A percentile compares a stretch with the other conserved stretches of the same genome.
These are phyloP conservation scores for Osedax fenrisi DNA, from an alignment of 2,888 invertebrate genomes.

Conservation along the genomic window DNA sequence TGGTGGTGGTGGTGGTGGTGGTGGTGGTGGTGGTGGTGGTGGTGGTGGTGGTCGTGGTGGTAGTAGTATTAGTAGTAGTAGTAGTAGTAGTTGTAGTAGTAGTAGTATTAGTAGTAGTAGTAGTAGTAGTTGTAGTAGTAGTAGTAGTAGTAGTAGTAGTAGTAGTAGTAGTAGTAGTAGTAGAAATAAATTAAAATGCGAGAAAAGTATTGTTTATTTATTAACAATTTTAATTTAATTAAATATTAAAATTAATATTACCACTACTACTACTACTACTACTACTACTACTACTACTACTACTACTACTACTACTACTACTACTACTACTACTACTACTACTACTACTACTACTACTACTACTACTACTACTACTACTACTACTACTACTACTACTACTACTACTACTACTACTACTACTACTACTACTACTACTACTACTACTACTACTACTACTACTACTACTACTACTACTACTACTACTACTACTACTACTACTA, in stretches of 20 bases:
- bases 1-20: no score
- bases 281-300: constrained; percentile 25
- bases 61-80: no score
- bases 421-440: constrained; percentile 17
- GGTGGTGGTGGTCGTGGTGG: no score
- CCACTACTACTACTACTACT: constrained; percentile 24
- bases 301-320: constrained; percentile 23
- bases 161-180: no score
- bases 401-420: constrained; percentile 25
- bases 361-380: constrained; percentile 22
- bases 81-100: no score
- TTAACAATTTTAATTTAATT: no score
- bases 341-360: constrained; percentile 22
- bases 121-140: no score
- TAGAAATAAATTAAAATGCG: no score
- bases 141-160: no score
- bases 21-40: no score
- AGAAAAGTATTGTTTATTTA: no score
- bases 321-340: constrained; percentile 21
- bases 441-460: neutral
- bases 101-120: no score
- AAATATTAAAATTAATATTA: constrained; percentile 19
- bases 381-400: constrained; percentile 23
- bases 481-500: constrained; percentile 5
- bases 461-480: neutral